phyloP scores from a whole-genome alignment of 2,113 vertebrate genomes.

The Ammodytes dubius region DNA sequence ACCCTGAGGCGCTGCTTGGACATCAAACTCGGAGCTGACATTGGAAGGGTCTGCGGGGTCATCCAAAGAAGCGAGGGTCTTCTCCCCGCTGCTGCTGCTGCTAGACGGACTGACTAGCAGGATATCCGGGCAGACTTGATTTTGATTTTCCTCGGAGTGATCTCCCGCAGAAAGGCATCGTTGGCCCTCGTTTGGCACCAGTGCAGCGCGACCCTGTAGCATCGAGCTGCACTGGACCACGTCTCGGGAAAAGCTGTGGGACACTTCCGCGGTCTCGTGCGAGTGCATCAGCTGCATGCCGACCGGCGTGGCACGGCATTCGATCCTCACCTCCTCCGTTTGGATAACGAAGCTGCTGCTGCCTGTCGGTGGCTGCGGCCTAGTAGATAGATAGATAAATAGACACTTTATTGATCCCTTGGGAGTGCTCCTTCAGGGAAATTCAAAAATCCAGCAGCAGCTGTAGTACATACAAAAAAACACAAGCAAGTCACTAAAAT shows the following conservation, averaged over 20 bases:
- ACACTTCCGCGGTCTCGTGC: constrained; percentile 68
- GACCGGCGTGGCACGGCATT: constrained; percentile 70
- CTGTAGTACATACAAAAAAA: too few relatives aligned
- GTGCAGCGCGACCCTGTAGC: constrained; percentile 26
- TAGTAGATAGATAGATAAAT: too few relatives aligned
- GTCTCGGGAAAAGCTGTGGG: constrained; percentile 66
- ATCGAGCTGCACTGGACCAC: constrained; percentile 66
- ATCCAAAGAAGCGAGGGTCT: constrained; percentile 1
- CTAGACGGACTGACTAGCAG: constrained; percentile 41
- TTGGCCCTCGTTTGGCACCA: constrained; percentile 15
- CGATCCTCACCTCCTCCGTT: constrained; percentile 81
- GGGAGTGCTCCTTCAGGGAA: too few relatives aligned
- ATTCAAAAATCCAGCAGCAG: too few relatives aligned
- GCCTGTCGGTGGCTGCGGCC: constrained; percentile 23
- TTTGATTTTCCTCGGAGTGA: constrained; percentile 16
- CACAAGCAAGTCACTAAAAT: too few relatives aligned
- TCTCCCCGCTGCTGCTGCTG: constrained; percentile 10
- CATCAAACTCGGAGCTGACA: not conserved
- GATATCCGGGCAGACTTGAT: constrained; percentile 75
- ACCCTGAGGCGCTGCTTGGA: not conserved
- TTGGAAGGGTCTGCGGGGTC: not conserved
- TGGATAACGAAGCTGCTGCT: constrained; percentile 79
- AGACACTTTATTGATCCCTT: too few relatives aligned
- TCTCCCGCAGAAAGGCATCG: constrained; percentile 14
- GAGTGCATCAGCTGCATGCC: constrained; percentile 72